These are phyloP conservation scores for Mimachlamys varia DNA, from an alignment of 2,888 invertebrate species.

Conservation along the genomic window DNA sequence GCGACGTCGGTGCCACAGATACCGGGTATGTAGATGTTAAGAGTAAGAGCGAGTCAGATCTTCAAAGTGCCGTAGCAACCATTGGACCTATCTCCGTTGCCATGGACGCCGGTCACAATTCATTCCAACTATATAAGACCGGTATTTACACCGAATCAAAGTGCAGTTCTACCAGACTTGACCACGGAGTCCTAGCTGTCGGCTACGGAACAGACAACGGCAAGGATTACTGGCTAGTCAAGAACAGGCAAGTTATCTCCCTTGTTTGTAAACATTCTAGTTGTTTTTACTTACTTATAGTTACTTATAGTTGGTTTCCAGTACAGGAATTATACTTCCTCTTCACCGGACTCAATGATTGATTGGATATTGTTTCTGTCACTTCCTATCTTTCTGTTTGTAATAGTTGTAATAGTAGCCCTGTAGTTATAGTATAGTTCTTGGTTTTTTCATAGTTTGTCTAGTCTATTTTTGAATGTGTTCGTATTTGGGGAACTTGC, in stretches of 20 bases:
- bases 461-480: too few relatives aligned
- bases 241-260: constrained; percentile 86
- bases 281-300: too few relatives aligned
- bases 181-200: constrained; percentile 93
- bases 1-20: constrained; percentile 89
- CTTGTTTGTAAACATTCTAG: background rate
- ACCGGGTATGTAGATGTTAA: constrained; percentile 90
- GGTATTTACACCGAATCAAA: constrained; percentile 89
- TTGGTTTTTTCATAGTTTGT: too few relatives aligned
- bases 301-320: too few relatives aligned
- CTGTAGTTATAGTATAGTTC: too few relatives aligned
- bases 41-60: constrained; percentile 87
- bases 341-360: too few relatives aligned
- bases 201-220: constrained; percentile 88
- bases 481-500: too few relatives aligned
- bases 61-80: constrained; percentile 91
- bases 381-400: too few relatives aligned
- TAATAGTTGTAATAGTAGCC: too few relatives aligned
- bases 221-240: constrained; percentile 92
- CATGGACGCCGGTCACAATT: constrained; percentile 90
- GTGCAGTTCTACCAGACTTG: constrained; percentile 90
- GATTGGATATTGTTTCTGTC: too few relatives aligned
- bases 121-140: constrained; percentile 86
- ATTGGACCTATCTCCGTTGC: constrained; percentile 93
- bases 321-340: too few relatives aligned